Percentiles rank a stretch among this genome's conserved stretches.
Conservation (phyloP, 23 tunicate genomes). For the Oikopleura vanhoeffeni region DNA sequence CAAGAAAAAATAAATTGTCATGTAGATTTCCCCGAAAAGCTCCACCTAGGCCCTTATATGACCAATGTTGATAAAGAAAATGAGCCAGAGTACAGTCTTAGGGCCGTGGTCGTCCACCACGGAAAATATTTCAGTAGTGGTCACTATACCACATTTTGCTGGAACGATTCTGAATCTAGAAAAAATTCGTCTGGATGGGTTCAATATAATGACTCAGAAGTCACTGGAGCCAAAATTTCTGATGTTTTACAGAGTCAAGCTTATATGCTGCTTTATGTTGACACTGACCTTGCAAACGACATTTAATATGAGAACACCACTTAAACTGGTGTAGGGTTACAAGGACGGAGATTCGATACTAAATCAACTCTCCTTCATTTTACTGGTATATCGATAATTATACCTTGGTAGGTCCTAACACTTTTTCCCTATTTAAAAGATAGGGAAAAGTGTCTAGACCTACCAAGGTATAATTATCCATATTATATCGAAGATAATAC, state of each 20-base stretch:
- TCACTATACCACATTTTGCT: slow-evolving; percentile 89
- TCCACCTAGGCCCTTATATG: slow-evolving; percentile 47
- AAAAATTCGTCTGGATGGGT: background rate
- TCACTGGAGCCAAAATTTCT: slow-evolving; percentile 56
- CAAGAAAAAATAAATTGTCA: slow-evolving; percentile 74
- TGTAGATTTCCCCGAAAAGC: slow-evolving; percentile 71
- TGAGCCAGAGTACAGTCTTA: slow-evolving; percentile 37
- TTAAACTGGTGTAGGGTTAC: no score
- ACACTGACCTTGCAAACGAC: slow-evolving; percentile 33
- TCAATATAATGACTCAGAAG: slow-evolving; percentile 74
- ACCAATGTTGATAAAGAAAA: slow-evolving; percentile 26
- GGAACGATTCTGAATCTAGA: slow-evolving; percentile 74
- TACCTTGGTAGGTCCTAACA: no score
- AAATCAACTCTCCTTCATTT: no score
- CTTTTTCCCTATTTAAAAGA: no score
- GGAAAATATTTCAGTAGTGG: slow-evolving; percentile 83
- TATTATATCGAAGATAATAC: no score
- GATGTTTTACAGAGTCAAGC: slow-evolving; percentile 95
- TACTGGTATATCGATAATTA: no score
- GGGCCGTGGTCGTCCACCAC: slow-evolving; percentile 92
- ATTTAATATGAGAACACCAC: no score
- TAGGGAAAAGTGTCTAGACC: no score
- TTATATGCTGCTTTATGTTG: slow-evolving; percentile 73
- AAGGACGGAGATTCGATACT: no score
- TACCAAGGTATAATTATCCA: no score